Base-by-base conservation (phyloP, 64 coral and sea anemone species). In the Actinia tenebrosa region DNA sequence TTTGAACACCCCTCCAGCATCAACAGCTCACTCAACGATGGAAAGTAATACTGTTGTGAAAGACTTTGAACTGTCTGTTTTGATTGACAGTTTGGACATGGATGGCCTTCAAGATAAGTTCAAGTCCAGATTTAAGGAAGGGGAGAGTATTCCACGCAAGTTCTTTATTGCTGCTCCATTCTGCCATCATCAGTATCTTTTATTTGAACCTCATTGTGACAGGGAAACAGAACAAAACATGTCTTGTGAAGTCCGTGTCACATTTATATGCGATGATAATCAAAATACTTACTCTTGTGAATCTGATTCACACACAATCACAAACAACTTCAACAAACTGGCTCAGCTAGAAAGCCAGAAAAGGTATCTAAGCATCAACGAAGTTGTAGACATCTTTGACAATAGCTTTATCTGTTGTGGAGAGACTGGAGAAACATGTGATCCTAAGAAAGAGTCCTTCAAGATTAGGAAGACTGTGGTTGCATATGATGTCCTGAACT, bases 111-210 rank as follows among this genome's bases (percentile, higher is more conserved):
- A 60, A 11, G 47, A 87, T 25, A 19, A 83, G 62, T 87, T 94
- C 86, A 86, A 88, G 66, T 75, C 50, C 7, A 87, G 64, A n/a
- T 94, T 87, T 79, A 19, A 75, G 13, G 88, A 90, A 80, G 77
- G 78, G 16, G 16, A 52, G 5, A 77, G 84, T 45, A 16, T 58
- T 17, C 92, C 92, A 66, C 80, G 84, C 44, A 53, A 78, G 81
- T 90, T 94, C 78, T 77, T 79, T 44, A 90, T 94, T 83, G n/a
- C 83, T 10, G 27, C 43, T 0, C 53, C 56, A 54, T 30, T 60
- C 42, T 45, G 61, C 16, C 52, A 68, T 15, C 25, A 20, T 16
- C 63, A 80, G 45, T 81, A 86, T 79, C 68, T 91, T 19, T 71
- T 91, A 20, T 78, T 84, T 45, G 62, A 56, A 42, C 45, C 68